phyloP scores from a whole-genome alignment of 1,140 invertebrate genomes.

The Drosophila melanogaster region DNA sequence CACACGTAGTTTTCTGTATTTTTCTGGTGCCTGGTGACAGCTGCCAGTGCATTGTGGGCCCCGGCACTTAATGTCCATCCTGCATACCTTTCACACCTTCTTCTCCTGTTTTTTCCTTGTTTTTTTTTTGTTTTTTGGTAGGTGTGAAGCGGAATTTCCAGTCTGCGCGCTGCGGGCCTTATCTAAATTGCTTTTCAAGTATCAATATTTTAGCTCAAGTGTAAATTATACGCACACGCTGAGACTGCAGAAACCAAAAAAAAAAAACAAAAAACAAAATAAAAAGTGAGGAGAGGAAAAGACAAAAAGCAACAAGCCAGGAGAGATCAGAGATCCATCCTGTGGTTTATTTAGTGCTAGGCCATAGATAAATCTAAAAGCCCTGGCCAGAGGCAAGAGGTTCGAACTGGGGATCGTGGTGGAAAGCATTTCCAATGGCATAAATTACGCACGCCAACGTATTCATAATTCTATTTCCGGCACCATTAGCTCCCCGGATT shows the following conservation, averaged over 20 bases:
- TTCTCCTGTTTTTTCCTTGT: conserved; percentile 3
- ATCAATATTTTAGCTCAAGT: conserved; percentile 84
- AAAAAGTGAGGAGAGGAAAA: not conserved
- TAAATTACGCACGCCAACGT: conserved; percentile 80
- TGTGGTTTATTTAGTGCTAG: conserved; percentile 74
- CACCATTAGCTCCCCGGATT: conserved; percentile 66
- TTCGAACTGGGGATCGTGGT: conserved; percentile 18
- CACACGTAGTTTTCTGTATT: not conserved
- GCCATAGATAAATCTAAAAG: conserved; percentile 81
- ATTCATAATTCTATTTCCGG: conserved; percentile 83
- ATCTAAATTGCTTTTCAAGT: conserved; percentile 85
- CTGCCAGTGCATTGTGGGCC: conserved; percentile 27
- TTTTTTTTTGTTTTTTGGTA: conserved; percentile 47
- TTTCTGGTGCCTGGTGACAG: conserved; percentile 35
- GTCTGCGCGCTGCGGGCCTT: conserved; percentile 63
- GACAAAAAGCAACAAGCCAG: not conserved
- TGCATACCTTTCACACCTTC: conserved; percentile 71
- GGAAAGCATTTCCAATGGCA: conserved; percentile 65
- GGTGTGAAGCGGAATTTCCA: conserved; percentile 83
- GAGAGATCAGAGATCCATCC: conserved; percentile 20
- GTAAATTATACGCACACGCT: conserved; percentile 77
- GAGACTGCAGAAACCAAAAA: conserved; percentile 23
- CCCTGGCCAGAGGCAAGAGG: conserved; percentile 23
- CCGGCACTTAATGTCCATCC: conserved; percentile 48
- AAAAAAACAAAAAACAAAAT: not conserved